These are phyloP conservation scores for Salvelinus alpinus DNA, from an alignment of 2,113 vertebrate genomes.

Conservation along the genomic window DNA sequence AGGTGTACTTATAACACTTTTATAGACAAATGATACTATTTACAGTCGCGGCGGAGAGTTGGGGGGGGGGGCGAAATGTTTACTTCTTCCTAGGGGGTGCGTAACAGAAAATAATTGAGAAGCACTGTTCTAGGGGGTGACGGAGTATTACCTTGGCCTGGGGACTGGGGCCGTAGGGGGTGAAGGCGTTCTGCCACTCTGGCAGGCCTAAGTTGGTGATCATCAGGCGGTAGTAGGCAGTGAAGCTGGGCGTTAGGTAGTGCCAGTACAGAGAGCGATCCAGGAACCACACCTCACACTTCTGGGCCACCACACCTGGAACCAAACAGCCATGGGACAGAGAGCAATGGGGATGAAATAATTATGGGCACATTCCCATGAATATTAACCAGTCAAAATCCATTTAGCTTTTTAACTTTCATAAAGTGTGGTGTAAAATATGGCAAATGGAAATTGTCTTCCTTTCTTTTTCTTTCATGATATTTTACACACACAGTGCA, in stretches of 20 bases:
- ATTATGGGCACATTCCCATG: not conserved
- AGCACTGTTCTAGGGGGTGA: not conserved
- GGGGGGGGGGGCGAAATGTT: no score
- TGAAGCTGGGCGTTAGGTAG: slow-evolving; percentile 88
- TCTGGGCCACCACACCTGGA: slow-evolving; percentile 77
- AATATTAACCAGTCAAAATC: not conserved
- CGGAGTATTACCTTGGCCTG: slow-evolving; percentile 85
- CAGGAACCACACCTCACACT: slow-evolving; percentile 93
- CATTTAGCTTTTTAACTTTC: not conserved
- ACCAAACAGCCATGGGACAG: not conserved
- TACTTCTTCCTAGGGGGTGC: no score
- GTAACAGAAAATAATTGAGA: no score
- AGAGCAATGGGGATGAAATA: not conserved
- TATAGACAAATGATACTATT: no score
- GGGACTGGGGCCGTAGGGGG: slow-evolving; percentile 90
- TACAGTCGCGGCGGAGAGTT: no score
- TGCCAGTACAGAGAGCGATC: slow-evolving; percentile 94
- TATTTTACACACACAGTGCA: no score
- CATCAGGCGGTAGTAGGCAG: slow-evolving; percentile 92
- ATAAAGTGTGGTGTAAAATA: no score
- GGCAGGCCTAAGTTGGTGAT: slow-evolving; percentile 92
- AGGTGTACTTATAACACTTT: no score
- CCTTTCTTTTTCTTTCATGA: no score
- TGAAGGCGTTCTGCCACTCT: slow-evolving; percentile 94
- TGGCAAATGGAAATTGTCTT: no score